Evolutionary conservation across 2,888 invertebrate genomes (phyloP).

Genomic region (Scrobipalpa costella): DNA sequence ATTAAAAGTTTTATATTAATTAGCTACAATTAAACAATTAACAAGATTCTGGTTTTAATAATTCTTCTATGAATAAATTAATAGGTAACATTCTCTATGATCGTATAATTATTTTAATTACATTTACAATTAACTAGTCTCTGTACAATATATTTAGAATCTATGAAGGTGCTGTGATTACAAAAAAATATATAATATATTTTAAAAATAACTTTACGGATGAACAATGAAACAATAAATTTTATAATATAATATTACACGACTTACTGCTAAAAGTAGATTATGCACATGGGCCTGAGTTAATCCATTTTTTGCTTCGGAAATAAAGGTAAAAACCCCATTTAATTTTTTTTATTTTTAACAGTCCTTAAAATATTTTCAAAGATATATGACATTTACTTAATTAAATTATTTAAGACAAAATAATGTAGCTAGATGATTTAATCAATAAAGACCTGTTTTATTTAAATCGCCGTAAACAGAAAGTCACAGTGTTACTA

Average conservation of each 20-base stretch:
- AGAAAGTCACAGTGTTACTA: too few species aligned
- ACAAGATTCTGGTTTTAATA: constrained; percentile 23
- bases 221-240: constrained; percentile 5
- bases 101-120: constrained; percentile 24
- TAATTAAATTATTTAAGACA: too few species aligned
- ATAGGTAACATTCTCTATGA: constrained; percentile 27
- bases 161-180: constrained; percentile 28
- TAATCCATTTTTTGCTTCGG: not conserved
- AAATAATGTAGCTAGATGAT: too few species aligned
- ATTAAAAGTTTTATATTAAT: not conserved
- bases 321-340: too few species aligned
- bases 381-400: too few species aligned
- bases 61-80: constrained; percentile 28
- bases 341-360: too few species aligned
- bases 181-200: constrained; percentile 22
- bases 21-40: constrained; percentile 16
- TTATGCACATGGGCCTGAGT: not conserved
- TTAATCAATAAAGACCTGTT: too few species aligned
- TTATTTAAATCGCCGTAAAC: too few species aligned
- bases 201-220: not conserved
- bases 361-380: too few species aligned
- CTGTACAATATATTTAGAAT: constrained; percentile 20
- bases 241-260: constrained; percentile 14
- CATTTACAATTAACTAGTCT: constrained; percentile 26
- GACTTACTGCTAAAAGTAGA: constrained; percentile 3